phyloP scores from a whole-genome alignment of 2,888 invertebrate genomes.

The Mythimna lalbum region DNA sequence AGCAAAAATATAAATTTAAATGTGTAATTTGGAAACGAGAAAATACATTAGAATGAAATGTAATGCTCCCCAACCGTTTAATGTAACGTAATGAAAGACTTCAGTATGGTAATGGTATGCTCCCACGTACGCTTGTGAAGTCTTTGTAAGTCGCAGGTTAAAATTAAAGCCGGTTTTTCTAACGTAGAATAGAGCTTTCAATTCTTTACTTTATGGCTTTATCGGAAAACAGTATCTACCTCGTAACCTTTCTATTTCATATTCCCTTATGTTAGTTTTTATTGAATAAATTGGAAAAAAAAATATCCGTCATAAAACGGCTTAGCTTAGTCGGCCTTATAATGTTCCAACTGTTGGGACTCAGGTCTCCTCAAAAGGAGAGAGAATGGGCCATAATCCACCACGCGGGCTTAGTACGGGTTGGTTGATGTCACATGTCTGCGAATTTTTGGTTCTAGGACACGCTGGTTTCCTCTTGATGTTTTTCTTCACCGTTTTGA shows the following conservation, averaged over 20 bases:
- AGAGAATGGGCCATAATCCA: too few relatives aligned
- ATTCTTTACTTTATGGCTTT: conserved; percentile 35
- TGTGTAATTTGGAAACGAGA: too few relatives aligned
- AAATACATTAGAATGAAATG: too few relatives aligned
- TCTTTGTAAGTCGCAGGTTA: conserved; percentile 43
- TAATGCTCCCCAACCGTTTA: too few relatives aligned
- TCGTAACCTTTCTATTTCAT: conserved; percentile 30
- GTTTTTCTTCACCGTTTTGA: too few relatives aligned
- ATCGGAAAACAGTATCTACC: conserved; percentile 43
- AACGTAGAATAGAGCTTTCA: conserved; percentile 38
- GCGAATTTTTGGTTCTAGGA: too few relatives aligned
- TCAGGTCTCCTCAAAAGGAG: too few relatives aligned
- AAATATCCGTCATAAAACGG: background rate
- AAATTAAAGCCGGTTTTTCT: conserved; percentile 50
- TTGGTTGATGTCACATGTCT: too few relatives aligned
- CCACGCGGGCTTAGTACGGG: too few relatives aligned
- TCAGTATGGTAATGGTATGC: background rate
- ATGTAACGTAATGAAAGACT: conserved; percentile 8
- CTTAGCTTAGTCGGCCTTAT: background rate
- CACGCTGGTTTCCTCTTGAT: too few relatives aligned
- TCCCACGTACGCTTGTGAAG: background rate
- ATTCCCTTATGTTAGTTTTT: conserved; percentile 28
- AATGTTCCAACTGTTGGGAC: too few relatives aligned
- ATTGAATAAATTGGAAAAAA: conserved; percentile 26
- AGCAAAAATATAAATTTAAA: too few relatives aligned